A percentile compares a stretch with the other conserved stretches of the same genome.
phyloP scores from a whole-genome alignment of 2,113 vertebrate species.

The Scopus umbretta region DNA sequence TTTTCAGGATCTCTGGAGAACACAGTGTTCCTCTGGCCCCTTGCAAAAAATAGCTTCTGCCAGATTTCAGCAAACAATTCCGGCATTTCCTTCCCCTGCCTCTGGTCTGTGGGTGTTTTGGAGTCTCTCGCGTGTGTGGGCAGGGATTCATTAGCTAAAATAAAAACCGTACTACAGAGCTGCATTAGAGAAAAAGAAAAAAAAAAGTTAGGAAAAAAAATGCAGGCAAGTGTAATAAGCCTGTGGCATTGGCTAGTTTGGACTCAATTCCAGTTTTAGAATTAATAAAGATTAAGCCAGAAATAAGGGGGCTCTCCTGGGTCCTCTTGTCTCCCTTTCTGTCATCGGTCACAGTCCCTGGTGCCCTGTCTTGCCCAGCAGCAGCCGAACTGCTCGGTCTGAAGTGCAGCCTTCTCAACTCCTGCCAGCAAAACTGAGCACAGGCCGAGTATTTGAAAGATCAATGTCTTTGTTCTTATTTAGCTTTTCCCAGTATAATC shows the following conservation, averaged over 20 bases:
- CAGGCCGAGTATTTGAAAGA: neutral
- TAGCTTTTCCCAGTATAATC: conserved; percentile 36
- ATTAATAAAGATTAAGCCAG: neutral
- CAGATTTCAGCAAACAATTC: conserved; percentile 58
- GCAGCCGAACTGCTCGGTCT: neutral
- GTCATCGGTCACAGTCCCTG: rapidly evolving
- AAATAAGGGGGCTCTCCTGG: neutral
- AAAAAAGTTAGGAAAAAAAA: neutral
- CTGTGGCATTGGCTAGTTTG: neutral
- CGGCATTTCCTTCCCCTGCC: conserved; percentile 61
- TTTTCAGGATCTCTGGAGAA: conserved; percentile 52
- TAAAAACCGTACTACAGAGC: conserved; percentile 41
- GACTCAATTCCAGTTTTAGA: neutral
- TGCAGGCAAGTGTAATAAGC: neutral
- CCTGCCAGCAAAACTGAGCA: neutral
- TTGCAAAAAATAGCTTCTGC: conserved; percentile 6
- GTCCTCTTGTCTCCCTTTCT: neutral
- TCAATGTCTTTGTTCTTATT: conserved; percentile 26
- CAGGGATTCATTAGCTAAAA: conserved; percentile 67
- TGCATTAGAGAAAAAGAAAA: neutral
- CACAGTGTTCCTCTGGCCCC: conserved; percentile 47
- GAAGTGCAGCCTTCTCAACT: neutral
- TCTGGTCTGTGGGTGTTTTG: conserved; percentile 63
- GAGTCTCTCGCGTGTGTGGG: conserved; percentile 51
- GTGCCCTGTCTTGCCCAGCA: neutral